Base-by-base conservation (phyloP, 2,113 vertebrate genomes). In the Hiodon tergisus region DNA sequence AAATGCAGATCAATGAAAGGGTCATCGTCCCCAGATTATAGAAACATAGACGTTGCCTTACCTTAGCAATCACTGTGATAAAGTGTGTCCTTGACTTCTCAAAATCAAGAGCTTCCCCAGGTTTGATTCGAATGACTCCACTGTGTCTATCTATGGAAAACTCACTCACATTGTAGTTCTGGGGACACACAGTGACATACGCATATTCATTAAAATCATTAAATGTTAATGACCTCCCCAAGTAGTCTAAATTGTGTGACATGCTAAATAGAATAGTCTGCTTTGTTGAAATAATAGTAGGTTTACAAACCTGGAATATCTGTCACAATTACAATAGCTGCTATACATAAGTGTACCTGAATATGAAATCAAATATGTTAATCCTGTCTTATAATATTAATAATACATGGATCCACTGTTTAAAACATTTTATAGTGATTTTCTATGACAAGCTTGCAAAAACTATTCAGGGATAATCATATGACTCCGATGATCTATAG, bases 121-220 rank as follows among this genome's bases (percentile, higher is more conserved):
- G 76, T 87, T 91, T 95, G 76, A 99, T 92, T 78, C 93, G 88
- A 47, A 99, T 90, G 76, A 98, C 89, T 0, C 97, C 97, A 0
- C 94, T 98, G 88, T 97, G 92, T 46, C 87, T 91, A 68, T 98
- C 96, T 73, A 98, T 85, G 10, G 93, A 89, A 76, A 99, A 98
- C 82, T 92, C 93, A 77, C 85, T 85, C 74, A 88, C 71, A 0
- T 86, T 87, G 6, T 82, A 81, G 47, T 86, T 90, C 95, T 98
- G 82, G 52, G 83, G 58, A n/a, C 77, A 66, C 69, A 66, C 85
- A 46, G 16, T 58, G 68, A 63, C 80, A 79, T 72, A 82, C 31
- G 70, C 75, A 51, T 8, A 69, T 31, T 31, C 31, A 31, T 31
- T 31, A 1, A 31, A 31, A 31, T 31, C 31, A 31, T 31, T 31